Evolutionary conservation across 2,797 vertebrate genomes (phyloP).

Genomic region (Aselliscus stoliczkanus): DNA sequence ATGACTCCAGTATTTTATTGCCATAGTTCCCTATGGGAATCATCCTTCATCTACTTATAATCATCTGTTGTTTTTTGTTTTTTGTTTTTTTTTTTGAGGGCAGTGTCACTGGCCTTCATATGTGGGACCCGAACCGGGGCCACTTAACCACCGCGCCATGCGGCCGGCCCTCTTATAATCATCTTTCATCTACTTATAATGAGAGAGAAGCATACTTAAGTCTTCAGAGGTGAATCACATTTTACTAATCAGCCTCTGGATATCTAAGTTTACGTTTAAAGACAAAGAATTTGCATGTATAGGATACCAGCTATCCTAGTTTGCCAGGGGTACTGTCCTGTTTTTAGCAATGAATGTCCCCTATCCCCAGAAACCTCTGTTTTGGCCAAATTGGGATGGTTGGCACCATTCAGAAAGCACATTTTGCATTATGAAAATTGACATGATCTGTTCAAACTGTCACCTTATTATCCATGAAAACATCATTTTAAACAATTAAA

Average conservation of each 20-base stretch:
- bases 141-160: too few relatives aligned
- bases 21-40: neutral
- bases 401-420: neutral
- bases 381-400: neutral
- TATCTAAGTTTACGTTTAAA: neutral
- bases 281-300: neutral
- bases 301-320: neutral
- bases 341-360: neutral
- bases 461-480: conserved; percentile 13
- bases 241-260: neutral
- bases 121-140: too few relatives aligned
- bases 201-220: neutral
- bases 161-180: too few relatives aligned
- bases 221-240: neutral
- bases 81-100: too few relatives aligned
- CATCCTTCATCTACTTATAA: neutral
- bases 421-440: neutral
- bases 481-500: conserved; percentile 18
- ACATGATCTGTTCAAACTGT: neutral
- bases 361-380: neutral
- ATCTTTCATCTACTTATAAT: neutral
- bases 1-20: neutral
- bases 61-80: too few relatives aligned
- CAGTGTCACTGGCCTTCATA: too few relatives aligned
- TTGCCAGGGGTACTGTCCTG: neutral